These are phyloP conservation scores for Phoxinus dragarum DNA, from an alignment of 2,797 vertebrate genomes.

Conservation along the genomic window DNA sequence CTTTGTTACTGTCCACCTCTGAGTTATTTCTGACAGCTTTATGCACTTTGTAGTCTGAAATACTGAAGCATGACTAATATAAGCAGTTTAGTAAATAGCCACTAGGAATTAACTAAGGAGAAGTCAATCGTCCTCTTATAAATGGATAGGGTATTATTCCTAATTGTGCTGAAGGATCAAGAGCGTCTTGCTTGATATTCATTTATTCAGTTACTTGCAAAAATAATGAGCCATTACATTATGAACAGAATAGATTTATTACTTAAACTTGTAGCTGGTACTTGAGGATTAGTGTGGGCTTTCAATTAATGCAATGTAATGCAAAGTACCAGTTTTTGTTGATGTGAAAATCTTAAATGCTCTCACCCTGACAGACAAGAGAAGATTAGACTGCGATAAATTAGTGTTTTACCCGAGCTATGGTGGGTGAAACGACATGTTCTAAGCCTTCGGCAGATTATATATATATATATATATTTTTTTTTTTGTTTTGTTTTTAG, in stretches of 20 bases:
- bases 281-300: conserved; percentile 18
- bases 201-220: conserved; percentile 53
- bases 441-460: conserved; percentile 23
- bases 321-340: conserved; percentile 24
- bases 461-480: not conserved
- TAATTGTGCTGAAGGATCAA: conserved; percentile 41
- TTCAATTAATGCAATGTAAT: conserved; percentile 26
- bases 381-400: not conserved
- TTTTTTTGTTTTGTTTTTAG: not conserved
- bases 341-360: conserved; percentile 34
- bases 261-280: conserved; percentile 21
- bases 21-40: not conserved
- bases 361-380: conserved; percentile 21
- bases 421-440: conserved; percentile 1
- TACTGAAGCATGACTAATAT: conserved; percentile 6
- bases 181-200: conserved; percentile 41
- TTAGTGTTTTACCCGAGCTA: not conserved
- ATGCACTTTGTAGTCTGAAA: conserved; percentile 5
- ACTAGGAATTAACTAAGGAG: conserved; percentile 22
- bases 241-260: conserved; percentile 41
- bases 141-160: conserved; percentile 20
- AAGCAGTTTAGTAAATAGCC: conserved; percentile 37
- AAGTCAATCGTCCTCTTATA: conserved; percentile 32
- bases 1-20: too few species aligned
- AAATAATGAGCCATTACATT: conserved; percentile 52